Evolutionary conservation across 2,888 invertebrate genomes (phyloP).

Genomic region (Catocala sponsa): DNA sequence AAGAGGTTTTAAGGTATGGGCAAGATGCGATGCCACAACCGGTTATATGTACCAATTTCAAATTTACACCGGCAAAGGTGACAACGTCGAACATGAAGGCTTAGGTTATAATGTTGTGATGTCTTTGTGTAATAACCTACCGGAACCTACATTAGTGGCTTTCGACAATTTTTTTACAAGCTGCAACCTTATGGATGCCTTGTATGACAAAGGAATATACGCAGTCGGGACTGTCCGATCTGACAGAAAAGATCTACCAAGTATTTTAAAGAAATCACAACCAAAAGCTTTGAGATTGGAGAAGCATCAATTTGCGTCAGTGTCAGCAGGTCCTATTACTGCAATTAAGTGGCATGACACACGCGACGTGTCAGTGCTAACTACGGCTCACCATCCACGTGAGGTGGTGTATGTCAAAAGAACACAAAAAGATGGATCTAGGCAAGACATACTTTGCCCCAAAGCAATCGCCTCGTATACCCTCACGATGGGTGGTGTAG

Average conservation of each 20-base stretch:
- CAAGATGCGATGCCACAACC: conserved; percentile 7
- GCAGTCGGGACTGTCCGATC: conserved; percentile 53
- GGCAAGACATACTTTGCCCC: conserved; percentile 14
- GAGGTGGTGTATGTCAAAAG: conserved; percentile 13
- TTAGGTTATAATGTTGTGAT: conserved; percentile 27
- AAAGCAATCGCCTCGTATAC: conserved; percentile 23
- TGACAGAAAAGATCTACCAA: conserved; percentile 51
- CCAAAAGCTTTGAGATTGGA: conserved; percentile 44
- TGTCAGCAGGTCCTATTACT: conserved; percentile 45
- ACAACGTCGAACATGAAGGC: conserved; percentile 14
- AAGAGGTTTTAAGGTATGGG: conserved; percentile 15
- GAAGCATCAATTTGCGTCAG: conserved; percentile 50
- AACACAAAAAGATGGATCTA: conserved; percentile 24
- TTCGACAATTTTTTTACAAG: conserved; percentile 33
- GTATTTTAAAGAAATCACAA: conserved; percentile 45
- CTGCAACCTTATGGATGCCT: conserved; percentile 34
- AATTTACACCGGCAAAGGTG: conserved; percentile 15
- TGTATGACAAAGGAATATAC: conserved; percentile 47
- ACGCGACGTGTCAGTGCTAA: conserved; percentile 22
- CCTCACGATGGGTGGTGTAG: conserved; percentile 17
- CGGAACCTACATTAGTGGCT: conserved; percentile 32
- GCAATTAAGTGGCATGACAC: conserved; percentile 40
- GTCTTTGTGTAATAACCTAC: conserved; percentile 27
- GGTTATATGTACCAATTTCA: conserved; percentile 15
- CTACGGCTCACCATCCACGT: conserved; percentile 35